These are phyloP conservation scores for Eristalis tenax DNA, from an alignment of 2,888 invertebrate species.

Conservation along the genomic window DNA sequence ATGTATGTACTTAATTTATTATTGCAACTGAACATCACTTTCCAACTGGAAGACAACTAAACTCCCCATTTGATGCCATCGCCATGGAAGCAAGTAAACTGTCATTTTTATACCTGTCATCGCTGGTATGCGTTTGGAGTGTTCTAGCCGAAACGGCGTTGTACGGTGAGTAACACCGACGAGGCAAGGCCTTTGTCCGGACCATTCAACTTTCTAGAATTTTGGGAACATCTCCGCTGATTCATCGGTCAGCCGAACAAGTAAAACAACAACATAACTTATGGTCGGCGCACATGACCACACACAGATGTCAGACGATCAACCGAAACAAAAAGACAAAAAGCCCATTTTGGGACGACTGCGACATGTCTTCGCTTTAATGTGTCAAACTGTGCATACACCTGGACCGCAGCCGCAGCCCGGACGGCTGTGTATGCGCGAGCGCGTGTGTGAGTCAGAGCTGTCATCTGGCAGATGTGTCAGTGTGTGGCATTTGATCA, in stretches of 20 bases:
- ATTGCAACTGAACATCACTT: constrained; percentile 10
- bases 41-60: background rate
- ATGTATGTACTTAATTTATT: constrained; percentile 39
- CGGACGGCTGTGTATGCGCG: background rate
- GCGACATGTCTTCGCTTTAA: background rate
- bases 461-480: background rate
- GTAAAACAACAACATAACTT: constrained; percentile 22
- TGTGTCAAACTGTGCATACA: background rate
- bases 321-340: constrained; percentile 39
- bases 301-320: constrained; percentile 36
- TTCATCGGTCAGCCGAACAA: constrained; percentile 39
- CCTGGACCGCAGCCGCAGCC: background rate
- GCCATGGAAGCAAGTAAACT: constrained; percentile 75
- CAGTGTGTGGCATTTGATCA: background rate
- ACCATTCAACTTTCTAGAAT: constrained; percentile 40
- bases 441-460: background rate
- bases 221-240: constrained; percentile 22
- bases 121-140: constrained; percentile 75
- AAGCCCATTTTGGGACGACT: background rate
- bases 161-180: constrained; percentile 71
- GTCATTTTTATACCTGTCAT: constrained; percentile 70
- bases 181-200: background rate
- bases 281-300: constrained; percentile 36
- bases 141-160: constrained; percentile 60
- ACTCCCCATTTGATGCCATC: constrained; percentile 56